phyloP scores from a whole-genome alignment of 64 coral and sea anemone species.

The Actinia tenebrosa region DNA sequence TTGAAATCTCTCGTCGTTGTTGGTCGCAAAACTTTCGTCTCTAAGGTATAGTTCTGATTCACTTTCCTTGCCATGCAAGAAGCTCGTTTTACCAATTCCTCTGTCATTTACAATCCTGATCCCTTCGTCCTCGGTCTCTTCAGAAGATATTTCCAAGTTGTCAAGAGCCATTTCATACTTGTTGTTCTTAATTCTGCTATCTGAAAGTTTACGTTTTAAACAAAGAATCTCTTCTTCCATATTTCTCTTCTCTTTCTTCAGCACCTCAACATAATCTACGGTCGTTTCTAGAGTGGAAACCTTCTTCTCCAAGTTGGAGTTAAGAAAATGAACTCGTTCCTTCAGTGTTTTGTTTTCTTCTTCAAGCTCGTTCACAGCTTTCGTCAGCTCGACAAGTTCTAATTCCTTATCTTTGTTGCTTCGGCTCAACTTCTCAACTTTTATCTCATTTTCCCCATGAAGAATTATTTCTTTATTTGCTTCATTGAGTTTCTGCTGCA shows the following conservation, averaged over 20 bases:
- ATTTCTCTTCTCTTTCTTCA: conserved; percentile 23
- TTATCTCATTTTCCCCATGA: background rate
- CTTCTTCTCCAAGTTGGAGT: background rate
- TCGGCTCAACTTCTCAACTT: background rate
- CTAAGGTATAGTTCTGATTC: conserved; percentile 21
- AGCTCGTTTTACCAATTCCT: conserved; percentile 14
- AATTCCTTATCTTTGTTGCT: background rate
- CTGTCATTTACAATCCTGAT: background rate
- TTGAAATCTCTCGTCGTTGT: conserved; percentile 15
- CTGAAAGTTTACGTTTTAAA: conserved; percentile 22
- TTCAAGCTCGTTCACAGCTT: background rate
- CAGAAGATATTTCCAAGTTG: conserved; percentile 1
- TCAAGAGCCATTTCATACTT: conserved; percentile 2
- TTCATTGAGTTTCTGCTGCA: background rate
- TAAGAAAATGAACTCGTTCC: background rate
- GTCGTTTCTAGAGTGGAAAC: background rate
- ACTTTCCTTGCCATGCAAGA: conserved; percentile 20
- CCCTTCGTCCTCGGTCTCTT: conserved; percentile 15
- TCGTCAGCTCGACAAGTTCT: background rate
- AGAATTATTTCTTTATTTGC: background rate
- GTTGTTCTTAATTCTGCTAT: conserved; percentile 19
- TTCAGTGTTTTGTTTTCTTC: background rate
- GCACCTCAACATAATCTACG: conserved; percentile 8
- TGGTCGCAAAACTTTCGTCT: background rate
- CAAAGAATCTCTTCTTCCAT: conserved; percentile 23